Percentiles rank a stretch among this genome's conserved stretches.
Conservation (phyloP, 2,797 vertebrate species). For the Kryptolebias ocellatus region DNA sequence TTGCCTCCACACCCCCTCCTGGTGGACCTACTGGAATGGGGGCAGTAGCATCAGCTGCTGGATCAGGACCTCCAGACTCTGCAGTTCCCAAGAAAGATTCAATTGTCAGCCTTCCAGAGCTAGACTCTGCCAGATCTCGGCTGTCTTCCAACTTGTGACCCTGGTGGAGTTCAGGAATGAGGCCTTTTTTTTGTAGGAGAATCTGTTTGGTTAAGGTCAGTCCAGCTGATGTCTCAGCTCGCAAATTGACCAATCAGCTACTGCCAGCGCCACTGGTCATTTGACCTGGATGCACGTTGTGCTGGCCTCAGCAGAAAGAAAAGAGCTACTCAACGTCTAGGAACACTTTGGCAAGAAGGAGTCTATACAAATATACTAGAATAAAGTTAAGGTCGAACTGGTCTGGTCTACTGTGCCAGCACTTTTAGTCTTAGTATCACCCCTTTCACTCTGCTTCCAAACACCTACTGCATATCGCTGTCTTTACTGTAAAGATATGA, state of each 20-base stretch:
- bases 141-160: conserved; percentile 99
- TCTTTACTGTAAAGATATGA: conserved; percentile 82
- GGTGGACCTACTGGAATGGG: conserved; percentile 69
- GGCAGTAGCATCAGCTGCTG: conserved; percentile 70
- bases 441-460: conserved; percentile 81
- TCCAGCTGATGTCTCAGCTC: conserved; percentile 68
- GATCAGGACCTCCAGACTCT: conserved; percentile 82
- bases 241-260: conserved; percentile 69
- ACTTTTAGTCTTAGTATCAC: conserved; percentile 81
- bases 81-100: conserved; percentile 87
- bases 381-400: conserved; percentile 76
- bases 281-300: conserved; percentile 69
- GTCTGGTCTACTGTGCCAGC: conserved; percentile 73
- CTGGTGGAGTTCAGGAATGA: conserved; percentile 78
- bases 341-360: conserved; percentile 68
- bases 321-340: conserved; percentile 68
- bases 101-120: conserved; percentile 88
- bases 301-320: conserved; percentile 69
- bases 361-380: conserved; percentile 75
- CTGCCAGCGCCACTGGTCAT: conserved; percentile 58
- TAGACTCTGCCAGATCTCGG: conserved; percentile 92
- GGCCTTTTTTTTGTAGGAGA: conserved; percentile 81
- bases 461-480: conserved; percentile 82
- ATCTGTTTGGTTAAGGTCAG: conserved; percentile 74
- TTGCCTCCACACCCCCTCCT: conserved; percentile 78